A percentile compares a stretch with the other conserved stretches of the same genome.
These are phyloP conservation scores for Scaptomyza graminum DNA, from an alignment of 1,140 invertebrate genomes.

Conservation along the genomic window DNA sequence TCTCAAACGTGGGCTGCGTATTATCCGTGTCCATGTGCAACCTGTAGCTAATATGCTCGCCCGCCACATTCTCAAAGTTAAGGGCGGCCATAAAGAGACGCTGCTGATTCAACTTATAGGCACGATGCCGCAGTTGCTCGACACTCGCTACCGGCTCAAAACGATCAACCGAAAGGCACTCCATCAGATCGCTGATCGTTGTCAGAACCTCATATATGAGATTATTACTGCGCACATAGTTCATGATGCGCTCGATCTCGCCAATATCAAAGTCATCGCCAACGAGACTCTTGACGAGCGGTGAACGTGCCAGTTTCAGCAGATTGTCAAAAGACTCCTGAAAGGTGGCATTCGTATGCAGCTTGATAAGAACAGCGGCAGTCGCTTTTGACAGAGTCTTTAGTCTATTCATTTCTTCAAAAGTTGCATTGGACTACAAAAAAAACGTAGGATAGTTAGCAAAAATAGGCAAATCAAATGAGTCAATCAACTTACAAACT, in stretches of 20 bases:
- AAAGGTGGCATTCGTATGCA: conserved; percentile 66
- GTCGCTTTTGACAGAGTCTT: conserved; percentile 52
- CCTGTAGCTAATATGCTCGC: conserved; percentile 84
- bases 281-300: conserved; percentile 70
- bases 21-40: conserved; percentile 89
- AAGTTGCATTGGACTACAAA: conserved; percentile 85
- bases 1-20: conserved; percentile 86
- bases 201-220: conserved; percentile 67
- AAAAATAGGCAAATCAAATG: not conserved
- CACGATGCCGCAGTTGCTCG: conserved; percentile 84
- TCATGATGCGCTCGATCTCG: conserved; percentile 61
- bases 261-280: conserved; percentile 72
- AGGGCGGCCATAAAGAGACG: conserved; percentile 75
- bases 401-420: conserved; percentile 85
- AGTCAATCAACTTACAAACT: conserved; percentile 77
- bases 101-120: conserved; percentile 84
- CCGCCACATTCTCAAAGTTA: conserved; percentile 70
- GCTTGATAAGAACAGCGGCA: conserved; percentile 56
- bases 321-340: conserved; percentile 71
- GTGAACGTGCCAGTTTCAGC: conserved; percentile 74
- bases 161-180: conserved; percentile 87
- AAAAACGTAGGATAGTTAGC: not conserved
- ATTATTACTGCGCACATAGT: conserved; percentile 66
- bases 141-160: conserved; percentile 85
- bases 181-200: conserved; percentile 85